phyloP scores from a whole-genome alignment of 1,140 invertebrate genomes.

The Meloidogyne chitwoodi region DNA sequence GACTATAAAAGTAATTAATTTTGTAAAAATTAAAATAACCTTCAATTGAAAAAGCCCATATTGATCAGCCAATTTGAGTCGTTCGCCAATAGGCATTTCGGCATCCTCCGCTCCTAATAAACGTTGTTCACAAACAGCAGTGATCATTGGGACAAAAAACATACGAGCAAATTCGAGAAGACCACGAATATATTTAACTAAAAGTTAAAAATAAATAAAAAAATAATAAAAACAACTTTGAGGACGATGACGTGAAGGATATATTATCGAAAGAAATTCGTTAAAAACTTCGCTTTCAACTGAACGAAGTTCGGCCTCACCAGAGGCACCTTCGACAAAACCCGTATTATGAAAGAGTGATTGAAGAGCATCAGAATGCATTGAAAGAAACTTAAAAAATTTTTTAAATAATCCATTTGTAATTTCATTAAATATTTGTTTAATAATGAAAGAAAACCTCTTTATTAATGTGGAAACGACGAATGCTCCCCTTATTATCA shows the following conservation, averaged over 20 bases:
- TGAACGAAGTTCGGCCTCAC: background rate
- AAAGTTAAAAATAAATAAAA: background rate
- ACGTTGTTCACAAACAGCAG: constrained; percentile 8
- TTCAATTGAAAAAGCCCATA: constrained; percentile 14
- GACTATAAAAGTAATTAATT: background rate
- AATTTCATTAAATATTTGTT: background rate
- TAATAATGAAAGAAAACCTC: background rate
- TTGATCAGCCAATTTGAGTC: constrained; percentile 16
- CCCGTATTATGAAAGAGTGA: constrained; percentile 1
- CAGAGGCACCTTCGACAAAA: background rate
- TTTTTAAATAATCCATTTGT: background rate
- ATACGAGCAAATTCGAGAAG: constrained; percentile 18
- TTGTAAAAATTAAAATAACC: background rate
- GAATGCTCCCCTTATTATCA: background rate
- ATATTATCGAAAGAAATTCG: constrained; percentile 11
- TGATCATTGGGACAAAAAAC: constrained; percentile 13
- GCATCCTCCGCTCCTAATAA: background rate
- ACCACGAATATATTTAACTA: constrained; percentile 6
- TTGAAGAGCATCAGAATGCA: constrained; percentile 14
- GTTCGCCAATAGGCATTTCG: constrained; percentile 6
- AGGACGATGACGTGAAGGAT: constrained; percentile 5
- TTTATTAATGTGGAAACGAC: constrained; percentile 5
- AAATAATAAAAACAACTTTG: background rate
- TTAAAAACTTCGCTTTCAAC: background rate
- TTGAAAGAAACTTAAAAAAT: constrained; percentile 4